Evolutionary conservation across 2,888 invertebrate species (phyloP).

Genomic region (Cryptophagus acutangulus): DNA sequence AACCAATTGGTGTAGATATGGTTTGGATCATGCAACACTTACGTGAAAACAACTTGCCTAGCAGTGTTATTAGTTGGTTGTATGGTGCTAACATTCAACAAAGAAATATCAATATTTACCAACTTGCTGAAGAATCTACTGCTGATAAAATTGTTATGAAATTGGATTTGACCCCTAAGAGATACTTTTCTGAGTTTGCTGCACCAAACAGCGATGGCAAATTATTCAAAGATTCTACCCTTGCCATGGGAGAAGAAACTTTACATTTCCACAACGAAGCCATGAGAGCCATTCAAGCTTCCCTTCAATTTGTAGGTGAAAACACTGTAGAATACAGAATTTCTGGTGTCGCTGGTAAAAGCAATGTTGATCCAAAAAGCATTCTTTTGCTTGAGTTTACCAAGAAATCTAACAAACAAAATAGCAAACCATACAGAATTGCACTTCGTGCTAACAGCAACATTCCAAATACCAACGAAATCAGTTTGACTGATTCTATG

Average conservation of each 20-base stretch:
- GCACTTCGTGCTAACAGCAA: not conserved
- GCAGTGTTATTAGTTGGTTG: not conserved
- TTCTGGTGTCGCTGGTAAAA: not conserved
- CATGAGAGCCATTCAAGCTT: not conserved
- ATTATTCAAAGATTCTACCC: not conserved
- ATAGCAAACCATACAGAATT: not conserved
- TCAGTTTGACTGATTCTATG: not conserved
- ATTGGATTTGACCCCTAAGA: not conserved
- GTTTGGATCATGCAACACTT: not conserved
- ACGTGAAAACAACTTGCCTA: not conserved
- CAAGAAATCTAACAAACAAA: not conserved
- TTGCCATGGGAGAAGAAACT: not conserved
- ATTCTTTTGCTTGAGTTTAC: not conserved
- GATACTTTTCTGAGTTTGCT: not conserved
- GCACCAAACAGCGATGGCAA: not conserved
- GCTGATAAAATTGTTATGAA: not conserved
- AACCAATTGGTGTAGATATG: not conserved
- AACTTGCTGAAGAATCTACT: not conserved
- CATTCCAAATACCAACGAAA: conserved; percentile 1
- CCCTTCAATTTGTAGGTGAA: not conserved
- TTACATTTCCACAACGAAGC: not conserved
- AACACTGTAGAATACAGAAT: not conserved
- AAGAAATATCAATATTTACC: not conserved
- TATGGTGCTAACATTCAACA: not conserved
- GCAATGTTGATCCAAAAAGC: not conserved